Evolutionary conservation across 2,888 invertebrate species (phyloP), one percentile per base, ranked within the genome.

Genomic region (Trissonchulus sp.): DNA sequence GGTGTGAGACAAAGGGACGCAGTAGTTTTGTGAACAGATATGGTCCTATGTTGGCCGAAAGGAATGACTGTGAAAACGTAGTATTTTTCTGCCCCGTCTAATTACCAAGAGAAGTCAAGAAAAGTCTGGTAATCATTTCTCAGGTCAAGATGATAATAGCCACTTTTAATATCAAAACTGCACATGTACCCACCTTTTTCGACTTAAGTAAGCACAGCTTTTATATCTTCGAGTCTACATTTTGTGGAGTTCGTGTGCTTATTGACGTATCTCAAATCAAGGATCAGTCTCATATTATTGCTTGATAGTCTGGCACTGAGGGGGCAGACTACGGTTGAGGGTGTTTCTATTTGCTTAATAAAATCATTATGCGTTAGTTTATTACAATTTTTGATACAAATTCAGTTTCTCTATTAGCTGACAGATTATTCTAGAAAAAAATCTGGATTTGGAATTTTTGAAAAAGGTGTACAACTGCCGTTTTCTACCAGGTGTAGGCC

Each of bases 11-110:
- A 65, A 65, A 8, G 30, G 65, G 65, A 34, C 65, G 65, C 3
- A 65, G 65, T 15, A 65, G 65, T 28, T 65, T 65, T 15, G 65
- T 65, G 65, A 65, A 65, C 65, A 65, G n/a, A 34, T 15, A 65
- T 31, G 65, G 65, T 28, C 65, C 65, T 28, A 65, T 8, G 34
- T 34, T 15, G 34, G 8, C 65, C 65, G 65, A 65, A 65, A 28
- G 65, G 65, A 28, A 65, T 8, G 8, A 65, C 65, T 15, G 30
- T 65, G n/a, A 65, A 65, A 28, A 31, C 30, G n/a, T 31, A 65
- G 34, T 18, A 65, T 18, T 8, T 34, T 15, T 15, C 8, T 28
- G 8, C 30, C 8, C 34, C 65, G 3, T 34, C 30, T 18, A 18
- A 28, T 28, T 18, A 18, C 60, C 60, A 60, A 18, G 60, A 60